Base-by-base conservation (phyloP, 2,113 vertebrate species). In the Labeo catla region DNA sequence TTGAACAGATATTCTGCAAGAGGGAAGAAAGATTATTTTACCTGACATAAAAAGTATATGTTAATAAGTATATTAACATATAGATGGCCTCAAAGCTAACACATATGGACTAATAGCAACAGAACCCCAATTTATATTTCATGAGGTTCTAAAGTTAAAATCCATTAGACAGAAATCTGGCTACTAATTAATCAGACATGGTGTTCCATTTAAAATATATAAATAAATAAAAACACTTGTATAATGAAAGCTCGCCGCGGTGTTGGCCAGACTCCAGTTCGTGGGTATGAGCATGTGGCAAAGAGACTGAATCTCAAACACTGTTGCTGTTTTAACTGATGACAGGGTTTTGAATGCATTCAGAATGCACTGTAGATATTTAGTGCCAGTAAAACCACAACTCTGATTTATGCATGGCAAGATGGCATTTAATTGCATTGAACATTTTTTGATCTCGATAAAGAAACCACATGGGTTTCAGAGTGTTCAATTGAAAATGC, bases 361-460 rank as follows among this genome's bases (percentile, higher is more conserved):
- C 77, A n/a, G 63, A 43, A 85, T 68, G 70, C 45, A 54, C 9
- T 54, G 68, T 74, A 43, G 36, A 52, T 76, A 81, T 81, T 85
- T 85, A 68, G 70, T 39, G 49, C 45, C 70, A 82, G 82, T 88
- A 81, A 88, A 88, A 81, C 66, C 68, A 50, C 76, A 36, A 70
- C 43, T 81, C 36, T 70, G 72, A 85, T 23, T 80, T 43, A 34
- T 72, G 34, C 79, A 81, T n/a, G 9, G 15, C 74, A 57, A 86
- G 66, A 63, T 81, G 57, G 61, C 28, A 59, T 73, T 63, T 34
- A 82, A 82, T 45, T 74, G 70, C 78, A 65, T 65, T 50, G 13
- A 82, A 50, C 10, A 16, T 43, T 68, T 57, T 76, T 82, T 63
- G 77, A 70, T 82, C 81, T 39, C 5, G 15, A 83, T 83, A 9